Evolutionary conservation across 2,113 vertebrate species (phyloP).

Genomic region (Ceyx melanurus): DNA sequence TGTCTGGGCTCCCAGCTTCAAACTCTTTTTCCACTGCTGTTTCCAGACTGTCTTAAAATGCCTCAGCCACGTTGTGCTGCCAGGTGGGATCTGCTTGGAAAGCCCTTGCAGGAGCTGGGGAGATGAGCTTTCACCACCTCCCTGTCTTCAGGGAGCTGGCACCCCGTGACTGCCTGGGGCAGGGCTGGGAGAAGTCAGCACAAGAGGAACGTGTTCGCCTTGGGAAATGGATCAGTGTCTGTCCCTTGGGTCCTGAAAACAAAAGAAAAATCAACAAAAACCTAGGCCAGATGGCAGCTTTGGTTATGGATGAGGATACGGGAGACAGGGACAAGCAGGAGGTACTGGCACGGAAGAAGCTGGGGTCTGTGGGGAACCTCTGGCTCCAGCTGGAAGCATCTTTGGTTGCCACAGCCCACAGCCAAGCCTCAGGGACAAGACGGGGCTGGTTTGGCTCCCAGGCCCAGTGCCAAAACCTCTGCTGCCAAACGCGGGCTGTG

Average conservation of each 20-base stretch:
- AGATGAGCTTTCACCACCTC: background rate
- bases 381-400: background rate
- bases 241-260: background rate
- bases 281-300: background rate
- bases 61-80: background rate
- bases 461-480: background rate
- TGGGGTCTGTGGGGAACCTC: background rate
- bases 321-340: background rate
- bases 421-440: fast-evolving
- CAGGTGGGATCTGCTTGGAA: background rate
- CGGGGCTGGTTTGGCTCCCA: background rate
- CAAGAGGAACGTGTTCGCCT: fast-evolving
- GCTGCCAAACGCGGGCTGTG: background rate
- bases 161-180: background rate
- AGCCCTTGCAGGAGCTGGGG: background rate
- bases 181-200: background rate
- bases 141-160: background rate
- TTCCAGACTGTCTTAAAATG: background rate
- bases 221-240: background rate
- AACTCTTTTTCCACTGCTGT: background rate
- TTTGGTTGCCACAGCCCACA: fast-evolving
- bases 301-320: slow-evolving; percentile 26
- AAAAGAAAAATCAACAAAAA: background rate
- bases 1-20: background rate
- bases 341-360: background rate